A percentile compares a stretch with the other conserved stretches of the same genome.
Evolutionary conservation across 2,113 vertebrate genomes (phyloP).

Genomic region (Orthonyx spaldingii): DNA sequence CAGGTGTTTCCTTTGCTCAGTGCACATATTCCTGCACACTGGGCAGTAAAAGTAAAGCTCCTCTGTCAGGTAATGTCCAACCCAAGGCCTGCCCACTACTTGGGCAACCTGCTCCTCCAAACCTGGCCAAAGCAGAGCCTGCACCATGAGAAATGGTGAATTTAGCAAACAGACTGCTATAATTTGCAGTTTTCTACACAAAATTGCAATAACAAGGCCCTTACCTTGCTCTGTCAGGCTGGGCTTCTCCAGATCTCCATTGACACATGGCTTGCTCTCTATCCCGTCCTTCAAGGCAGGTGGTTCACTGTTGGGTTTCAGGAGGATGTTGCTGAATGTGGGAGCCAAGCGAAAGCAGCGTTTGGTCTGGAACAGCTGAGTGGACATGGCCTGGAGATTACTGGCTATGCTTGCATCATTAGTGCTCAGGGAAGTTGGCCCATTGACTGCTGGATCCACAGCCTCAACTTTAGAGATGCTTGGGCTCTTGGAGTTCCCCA

Average conservation of each 20-base stretch:
- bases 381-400: conserved; percentile 96
- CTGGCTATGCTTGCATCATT: conserved; percentile 90
- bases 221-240: conserved; percentile 77
- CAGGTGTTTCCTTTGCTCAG: neutral
- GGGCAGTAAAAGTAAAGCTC: neutral
- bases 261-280: conserved; percentile 62
- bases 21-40: neutral
- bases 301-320: conserved; percentile 69
- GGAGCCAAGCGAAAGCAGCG: conserved; percentile 95
- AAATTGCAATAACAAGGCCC: neutral
- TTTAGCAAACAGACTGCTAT: neutral
- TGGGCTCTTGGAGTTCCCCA: conserved; percentile 7
- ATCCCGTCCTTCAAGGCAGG: neutral
- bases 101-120: neutral
- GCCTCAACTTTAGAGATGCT: conserved; percentile 38
- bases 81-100: neutral
- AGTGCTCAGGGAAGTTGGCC: conserved; percentile 67
- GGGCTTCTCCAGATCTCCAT: conserved; percentile 74
- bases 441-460: conserved; percentile 74
- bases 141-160: neutral
- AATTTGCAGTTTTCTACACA: neutral
- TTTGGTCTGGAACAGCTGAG: conserved; percentile 93
- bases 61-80: neutral
- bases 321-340: conserved; percentile 91
- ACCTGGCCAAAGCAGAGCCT: neutral